phyloP scores from a whole-genome alignment of 2,797 vertebrate species.

The Chlorospingus semifuscus region DNA sequence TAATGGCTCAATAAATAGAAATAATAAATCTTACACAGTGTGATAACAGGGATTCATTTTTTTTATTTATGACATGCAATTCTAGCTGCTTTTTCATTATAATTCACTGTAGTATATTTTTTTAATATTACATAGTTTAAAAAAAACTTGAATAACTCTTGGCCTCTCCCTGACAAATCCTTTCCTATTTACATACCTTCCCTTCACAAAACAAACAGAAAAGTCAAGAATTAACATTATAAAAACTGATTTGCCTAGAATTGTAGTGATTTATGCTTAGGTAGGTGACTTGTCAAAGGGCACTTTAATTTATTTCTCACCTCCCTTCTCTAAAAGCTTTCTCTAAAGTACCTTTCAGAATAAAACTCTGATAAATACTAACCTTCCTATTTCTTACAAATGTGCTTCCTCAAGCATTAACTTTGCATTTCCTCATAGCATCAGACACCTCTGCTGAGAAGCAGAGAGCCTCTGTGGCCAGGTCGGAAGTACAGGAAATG shows the following conservation, averaged over 20 bases:
- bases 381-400: neutral
- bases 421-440: fast-evolving
- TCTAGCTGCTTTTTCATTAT: neutral
- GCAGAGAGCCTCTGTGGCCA: neutral
- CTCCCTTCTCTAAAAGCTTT: neutral
- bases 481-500: neutral
- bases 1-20: neutral
- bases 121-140: neutral
- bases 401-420: neutral
- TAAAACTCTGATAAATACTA: neutral
- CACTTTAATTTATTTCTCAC: neutral
- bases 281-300: neutral
- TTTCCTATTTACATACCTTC: neutral
- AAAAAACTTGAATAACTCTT: neutral
- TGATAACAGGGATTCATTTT: neutral
- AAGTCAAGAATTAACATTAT: neutral
- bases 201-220: neutral
- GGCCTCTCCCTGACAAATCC: neutral
- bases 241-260: neutral
- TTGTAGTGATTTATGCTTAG: neutral
- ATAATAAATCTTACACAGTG: neutral
- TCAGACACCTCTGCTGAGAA: neutral
- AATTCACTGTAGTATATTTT: neutral
- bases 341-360: neutral
- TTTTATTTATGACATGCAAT: neutral